These are phyloP conservation scores for Passerina amoena DNA, from an alignment of 2,113 vertebrate genomes.

Conservation along the genomic window DNA sequence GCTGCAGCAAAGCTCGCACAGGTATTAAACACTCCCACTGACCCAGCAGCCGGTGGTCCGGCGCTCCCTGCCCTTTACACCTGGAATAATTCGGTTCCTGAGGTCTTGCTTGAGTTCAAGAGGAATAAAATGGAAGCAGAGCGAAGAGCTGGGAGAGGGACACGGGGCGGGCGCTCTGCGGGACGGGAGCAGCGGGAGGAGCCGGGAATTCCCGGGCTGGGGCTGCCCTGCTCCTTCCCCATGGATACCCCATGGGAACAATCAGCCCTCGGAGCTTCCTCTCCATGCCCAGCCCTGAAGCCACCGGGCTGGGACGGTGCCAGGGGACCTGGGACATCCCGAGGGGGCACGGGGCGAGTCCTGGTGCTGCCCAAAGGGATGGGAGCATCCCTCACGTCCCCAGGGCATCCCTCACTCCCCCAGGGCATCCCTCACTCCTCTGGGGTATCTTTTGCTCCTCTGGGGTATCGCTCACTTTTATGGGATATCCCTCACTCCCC, in stretches of 20 bases:
- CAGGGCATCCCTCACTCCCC: background rate
- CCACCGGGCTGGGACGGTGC: background rate
- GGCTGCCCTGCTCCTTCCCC: background rate
- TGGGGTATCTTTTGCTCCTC: accelerated
- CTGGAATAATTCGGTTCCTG: conserved; percentile 12
- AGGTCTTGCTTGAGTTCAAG: conserved; percentile 9
- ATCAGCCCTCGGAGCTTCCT: background rate
- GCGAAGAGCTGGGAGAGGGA: background rate
- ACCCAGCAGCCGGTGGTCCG: conserved; percentile 48
- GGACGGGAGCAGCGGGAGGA: accelerated
- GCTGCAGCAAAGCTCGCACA: conserved; percentile 58
- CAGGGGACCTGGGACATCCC: background rate
- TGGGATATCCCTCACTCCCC: too few species aligned
- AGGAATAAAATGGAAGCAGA: background rate
- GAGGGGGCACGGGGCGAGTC: accelerated
- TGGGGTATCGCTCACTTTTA: background rate
- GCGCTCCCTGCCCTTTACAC: background rate
- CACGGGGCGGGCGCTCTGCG: background rate
- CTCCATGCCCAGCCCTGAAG: accelerated
- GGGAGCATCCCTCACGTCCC: background rate
- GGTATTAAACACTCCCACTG: conserved; percentile 62
- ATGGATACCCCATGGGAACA: accelerated
- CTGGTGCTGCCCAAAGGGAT: background rate
- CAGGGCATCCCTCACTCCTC: background rate
- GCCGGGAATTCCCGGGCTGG: accelerated